Evolutionary conservation across 2,113 vertebrate genomes (phyloP), one percentile per base, ranked within the genome.

Genomic region (Microtus pennsylvanicus): DNA sequence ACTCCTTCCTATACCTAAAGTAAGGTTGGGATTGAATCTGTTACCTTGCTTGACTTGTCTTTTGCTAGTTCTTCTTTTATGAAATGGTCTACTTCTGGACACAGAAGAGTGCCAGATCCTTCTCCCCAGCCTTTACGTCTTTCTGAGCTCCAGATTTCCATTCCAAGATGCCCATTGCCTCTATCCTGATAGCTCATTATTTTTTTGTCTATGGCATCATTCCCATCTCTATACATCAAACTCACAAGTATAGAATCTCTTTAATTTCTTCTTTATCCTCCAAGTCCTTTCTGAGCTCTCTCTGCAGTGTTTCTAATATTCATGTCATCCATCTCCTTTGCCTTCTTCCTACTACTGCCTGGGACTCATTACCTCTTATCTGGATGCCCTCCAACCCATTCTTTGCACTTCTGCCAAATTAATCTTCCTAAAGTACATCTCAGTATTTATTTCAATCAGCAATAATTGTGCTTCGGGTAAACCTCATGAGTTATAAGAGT

Each of bases 381-480:
- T 98, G 96, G 93, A 96, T 96, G 82, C 89, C 83, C 58, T 97
- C 97, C 87, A 96, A 89, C 52, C 77, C 45, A 95, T 97, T 95
- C 93, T 94, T 67, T 97, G 93, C 82, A 96, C 12, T 97, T 92
- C 89, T 97, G 89, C 91, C 91, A 97, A 98, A 96, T 93, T 91
- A 96, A 96, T 94, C 91, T 97, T 95, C 89, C 81, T 96, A 98
- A 98, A 97, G 82, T 80, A 97, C 91, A 96, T 97, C 72, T 93
- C 82, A 92, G 58, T 92, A 97, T 96, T 97, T 94, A 97, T 97
- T 96, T 97, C 82, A 98, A 96, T 96, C 94, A 96, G 82, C 90
- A 97, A 50, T 96, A 95, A 97, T 96, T 98, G 91, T 95, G 47
- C 93, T 96, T 93, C 17, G 21, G 94, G 93, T 96, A 97, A 98